phyloP scores from a whole-genome alignment of 2,797 vertebrate genomes.

The Leuciscus waleckii region DNA sequence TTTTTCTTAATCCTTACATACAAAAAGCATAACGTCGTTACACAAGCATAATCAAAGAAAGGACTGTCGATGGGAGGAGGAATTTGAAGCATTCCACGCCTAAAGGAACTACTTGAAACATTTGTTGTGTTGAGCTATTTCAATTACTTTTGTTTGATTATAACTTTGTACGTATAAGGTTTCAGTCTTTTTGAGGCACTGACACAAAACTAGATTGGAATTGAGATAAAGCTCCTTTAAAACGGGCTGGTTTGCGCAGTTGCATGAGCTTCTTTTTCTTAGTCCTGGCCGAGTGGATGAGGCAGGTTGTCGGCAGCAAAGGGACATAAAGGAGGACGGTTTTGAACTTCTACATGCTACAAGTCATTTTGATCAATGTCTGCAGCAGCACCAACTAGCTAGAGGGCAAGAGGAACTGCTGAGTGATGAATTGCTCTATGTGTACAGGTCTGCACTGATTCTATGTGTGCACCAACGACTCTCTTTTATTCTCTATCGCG shows the following conservation, averaged over 20 bases:
- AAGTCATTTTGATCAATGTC: conserved; percentile 86
- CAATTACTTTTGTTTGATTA: no score
- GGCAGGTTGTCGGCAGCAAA: conserved; percentile 71
- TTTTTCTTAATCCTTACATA: neutral
- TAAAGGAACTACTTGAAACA: no score
- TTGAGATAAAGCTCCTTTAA: conserved; percentile 15
- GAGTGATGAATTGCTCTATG: conserved; percentile 79
- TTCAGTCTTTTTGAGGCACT: neutral
- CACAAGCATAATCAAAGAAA: neutral
- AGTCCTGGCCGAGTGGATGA: conserved; percentile 55
- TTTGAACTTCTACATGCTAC: conserved; percentile 82
- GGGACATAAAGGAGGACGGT: conserved; percentile 75
- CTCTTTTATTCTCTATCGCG: neutral
- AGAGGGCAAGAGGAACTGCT: conserved; percentile 77
- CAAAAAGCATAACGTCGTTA: neutral
- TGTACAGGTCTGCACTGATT: conserved; percentile 69
- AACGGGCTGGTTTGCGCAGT: conserved; percentile 2
- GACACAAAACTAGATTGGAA: conserved; percentile 2
- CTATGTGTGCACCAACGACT: conserved; percentile 30
- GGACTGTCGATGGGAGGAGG: no score
- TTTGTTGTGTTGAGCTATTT: no score
- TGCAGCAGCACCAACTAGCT: conserved; percentile 79
- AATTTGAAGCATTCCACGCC: neutral
- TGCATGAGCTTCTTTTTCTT: conserved; percentile 37
- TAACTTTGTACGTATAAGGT: neutral